Conservation (phyloP, 2,113 vertebrate genomes). For the Engraulis encrasicolus region DNA sequence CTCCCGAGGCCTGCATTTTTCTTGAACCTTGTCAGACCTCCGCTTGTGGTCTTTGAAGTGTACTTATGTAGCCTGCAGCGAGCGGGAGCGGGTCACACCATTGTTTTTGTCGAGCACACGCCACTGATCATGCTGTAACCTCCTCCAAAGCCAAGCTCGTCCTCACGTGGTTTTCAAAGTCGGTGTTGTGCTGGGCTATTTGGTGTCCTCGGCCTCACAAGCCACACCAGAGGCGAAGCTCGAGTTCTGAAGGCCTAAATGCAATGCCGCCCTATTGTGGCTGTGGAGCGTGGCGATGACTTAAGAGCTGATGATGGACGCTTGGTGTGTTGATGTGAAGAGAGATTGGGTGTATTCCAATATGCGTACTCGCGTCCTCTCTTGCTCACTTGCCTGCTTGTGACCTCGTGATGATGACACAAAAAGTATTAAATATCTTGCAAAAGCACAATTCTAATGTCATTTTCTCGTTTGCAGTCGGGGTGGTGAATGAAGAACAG, state of each 20-base stretch:
- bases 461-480: too few relatives aligned
- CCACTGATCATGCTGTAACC: not conserved
- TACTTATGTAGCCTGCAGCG: not conserved
- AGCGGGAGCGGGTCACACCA: not conserved
- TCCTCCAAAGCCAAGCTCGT: not conserved
- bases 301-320: not conserved
- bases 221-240: not conserved
- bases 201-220: not conserved
- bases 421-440: too few relatives aligned
- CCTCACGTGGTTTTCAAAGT: not conserved
- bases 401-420: too few relatives aligned
- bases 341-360: too few relatives aligned
- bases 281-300: not conserved
- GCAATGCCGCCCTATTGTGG: not conserved
- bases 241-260: not conserved
- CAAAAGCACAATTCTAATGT: too few relatives aligned
- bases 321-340: constrained; percentile 35
- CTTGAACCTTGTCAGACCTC: not conserved
- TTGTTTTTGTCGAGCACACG: not conserved
- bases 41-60: not conserved
- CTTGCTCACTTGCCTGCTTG: too few relatives aligned
- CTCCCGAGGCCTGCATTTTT: not conserved
- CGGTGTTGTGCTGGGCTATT: not conserved
- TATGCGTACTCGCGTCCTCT: too few relatives aligned
- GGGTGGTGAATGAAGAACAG: too few relatives aligned